A percentile compares a stretch with the other conserved stretches of the same genome.
Evolutionary conservation across 1,140 invertebrate genomes (phyloP).

Genomic region (Chrysomallon squamiferum): DNA sequence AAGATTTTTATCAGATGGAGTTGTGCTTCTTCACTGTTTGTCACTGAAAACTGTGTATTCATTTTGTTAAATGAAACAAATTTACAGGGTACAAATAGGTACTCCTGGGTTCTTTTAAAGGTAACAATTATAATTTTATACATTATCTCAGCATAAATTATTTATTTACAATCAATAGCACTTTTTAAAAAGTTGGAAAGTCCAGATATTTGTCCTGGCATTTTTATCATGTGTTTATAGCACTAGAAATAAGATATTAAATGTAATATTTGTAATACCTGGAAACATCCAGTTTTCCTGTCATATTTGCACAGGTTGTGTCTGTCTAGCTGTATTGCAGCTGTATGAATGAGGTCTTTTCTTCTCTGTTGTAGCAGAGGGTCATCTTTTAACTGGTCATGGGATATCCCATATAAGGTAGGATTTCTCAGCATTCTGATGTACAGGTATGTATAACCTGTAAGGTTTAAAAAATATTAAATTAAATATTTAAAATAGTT

Average conservation of each 20-base stretch:
- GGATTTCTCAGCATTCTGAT: constrained; percentile 75
- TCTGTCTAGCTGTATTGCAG: constrained; percentile 88
- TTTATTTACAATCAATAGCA: no score
- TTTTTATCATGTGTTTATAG: no score
- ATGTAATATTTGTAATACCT: constrained; percentile 65
- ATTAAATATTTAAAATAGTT: neutral
- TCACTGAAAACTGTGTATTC: neutral
- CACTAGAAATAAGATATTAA: no score
- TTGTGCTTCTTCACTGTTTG: neutral
- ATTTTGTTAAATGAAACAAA: no score
- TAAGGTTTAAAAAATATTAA: neutral
- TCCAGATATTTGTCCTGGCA: no score
- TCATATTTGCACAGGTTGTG: constrained; percentile 96
- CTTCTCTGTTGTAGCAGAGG: constrained; percentile 84
- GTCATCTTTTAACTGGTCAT: constrained; percentile 77
- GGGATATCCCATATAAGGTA: constrained; percentile 85
- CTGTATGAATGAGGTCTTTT: constrained; percentile 96
- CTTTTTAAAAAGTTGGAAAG: no score
- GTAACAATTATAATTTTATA: no score
- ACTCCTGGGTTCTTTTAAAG: no score
- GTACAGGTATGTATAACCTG: constrained; percentile 92
- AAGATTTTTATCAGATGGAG: neutral
- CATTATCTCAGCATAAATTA: no score
- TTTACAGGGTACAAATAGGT: no score
- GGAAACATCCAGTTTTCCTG: constrained; percentile 91